Conservation (phyloP, 1,140 invertebrate genomes). For the Drosophila nigrodunni region DNA sequence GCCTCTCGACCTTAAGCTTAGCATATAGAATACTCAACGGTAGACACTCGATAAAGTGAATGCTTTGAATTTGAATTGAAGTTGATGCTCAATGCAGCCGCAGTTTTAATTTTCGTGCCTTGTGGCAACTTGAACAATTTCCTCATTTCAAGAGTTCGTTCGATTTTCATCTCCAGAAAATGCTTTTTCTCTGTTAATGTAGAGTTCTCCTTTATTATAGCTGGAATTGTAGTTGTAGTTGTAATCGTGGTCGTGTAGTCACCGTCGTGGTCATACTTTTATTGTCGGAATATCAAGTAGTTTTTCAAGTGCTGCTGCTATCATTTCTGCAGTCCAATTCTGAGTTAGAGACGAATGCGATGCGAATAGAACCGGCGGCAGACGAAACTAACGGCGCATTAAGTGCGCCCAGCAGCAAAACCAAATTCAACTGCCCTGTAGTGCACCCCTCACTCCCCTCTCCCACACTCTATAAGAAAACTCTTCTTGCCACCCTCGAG, state of each 20-base stretch:
- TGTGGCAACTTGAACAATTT: conserved; percentile 14
- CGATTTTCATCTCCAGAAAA: conserved; percentile 5
- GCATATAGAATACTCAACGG: background rate
- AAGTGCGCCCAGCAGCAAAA: conserved; percentile 45
- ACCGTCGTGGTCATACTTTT: conserved; percentile 1
- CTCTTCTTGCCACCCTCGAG: background rate
- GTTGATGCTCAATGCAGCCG: background rate
- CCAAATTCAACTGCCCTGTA: conserved; percentile 12
- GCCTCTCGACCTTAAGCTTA: background rate
- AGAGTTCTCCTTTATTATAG: conserved; percentile 5
- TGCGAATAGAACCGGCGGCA: conserved; percentile 21
- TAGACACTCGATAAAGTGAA: conserved; percentile 6
- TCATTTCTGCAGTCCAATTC: conserved; percentile 19
- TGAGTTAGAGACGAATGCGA: background rate
- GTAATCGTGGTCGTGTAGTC: background rate
- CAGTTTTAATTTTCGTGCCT: conserved; percentile 11
- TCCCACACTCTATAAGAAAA: background rate
- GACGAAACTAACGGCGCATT: conserved; percentile 52
- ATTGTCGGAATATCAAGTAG: conserved; percentile 30
- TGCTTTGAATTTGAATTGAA: background rate
- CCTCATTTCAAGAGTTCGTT: conserved; percentile 8
- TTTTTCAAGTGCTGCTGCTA: conserved; percentile 30
- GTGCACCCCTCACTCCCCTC: background rate
- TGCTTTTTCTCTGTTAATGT: conserved; percentile 27
- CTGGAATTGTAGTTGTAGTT: background rate